Evolutionary conservation across 2,113 vertebrate species (phyloP).

Genomic region (Leiothrix lutea): DNA sequence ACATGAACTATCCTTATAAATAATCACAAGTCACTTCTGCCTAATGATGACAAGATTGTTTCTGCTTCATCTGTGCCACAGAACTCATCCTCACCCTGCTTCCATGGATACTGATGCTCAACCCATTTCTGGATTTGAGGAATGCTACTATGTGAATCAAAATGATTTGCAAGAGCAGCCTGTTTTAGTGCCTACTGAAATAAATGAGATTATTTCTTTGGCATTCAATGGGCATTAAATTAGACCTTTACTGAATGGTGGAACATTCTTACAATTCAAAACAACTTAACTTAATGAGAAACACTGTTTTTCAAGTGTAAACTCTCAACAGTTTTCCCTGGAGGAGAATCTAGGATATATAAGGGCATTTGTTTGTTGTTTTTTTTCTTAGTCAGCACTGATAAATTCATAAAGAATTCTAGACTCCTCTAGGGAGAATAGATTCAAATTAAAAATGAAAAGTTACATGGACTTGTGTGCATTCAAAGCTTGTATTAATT

Average conservation of each 20-base stretch:
- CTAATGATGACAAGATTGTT: not conserved
- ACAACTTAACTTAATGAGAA: not conserved
- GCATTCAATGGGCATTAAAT: not conserved
- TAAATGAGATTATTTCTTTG: not conserved
- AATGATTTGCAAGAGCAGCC: not conserved
- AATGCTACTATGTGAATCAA: not conserved
- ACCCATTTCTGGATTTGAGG: not conserved
- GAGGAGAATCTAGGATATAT: not conserved
- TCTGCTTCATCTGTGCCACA: not conserved
- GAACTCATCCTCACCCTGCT: not conserved
- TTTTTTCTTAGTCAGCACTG: not conserved
- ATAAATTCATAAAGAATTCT: conserved; percentile 11
- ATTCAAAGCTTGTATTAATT: not conserved
- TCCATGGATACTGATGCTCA: not conserved
- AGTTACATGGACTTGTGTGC: not conserved
- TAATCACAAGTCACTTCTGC: not conserved
- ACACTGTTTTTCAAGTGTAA: conserved; percentile 6
- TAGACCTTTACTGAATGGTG: not conserved
- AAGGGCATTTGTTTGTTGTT: not conserved
- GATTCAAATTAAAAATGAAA: conserved; percentile 26
- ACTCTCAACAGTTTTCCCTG: not conserved
- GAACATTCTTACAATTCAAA: not conserved
- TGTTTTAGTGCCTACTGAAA: not conserved
- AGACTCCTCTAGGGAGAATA: not conserved
- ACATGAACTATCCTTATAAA: not conserved